Evolutionary conservation across 1,140 invertebrate genomes (phyloP).

Genomic region (Drosophila biarmipes): DNA sequence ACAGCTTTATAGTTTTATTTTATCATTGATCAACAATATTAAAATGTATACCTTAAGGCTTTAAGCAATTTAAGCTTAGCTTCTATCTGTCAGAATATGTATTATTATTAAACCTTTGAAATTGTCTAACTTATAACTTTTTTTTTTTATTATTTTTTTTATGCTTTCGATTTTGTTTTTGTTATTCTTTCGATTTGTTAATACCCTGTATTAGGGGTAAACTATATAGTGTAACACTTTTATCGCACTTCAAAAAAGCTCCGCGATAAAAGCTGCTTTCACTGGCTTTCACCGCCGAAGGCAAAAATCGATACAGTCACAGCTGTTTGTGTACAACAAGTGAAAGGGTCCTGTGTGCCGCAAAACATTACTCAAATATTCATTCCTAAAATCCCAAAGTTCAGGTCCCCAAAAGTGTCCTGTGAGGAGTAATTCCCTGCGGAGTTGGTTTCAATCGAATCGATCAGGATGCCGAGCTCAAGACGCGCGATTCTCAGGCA

Average conservation of each 20-base stretch:
- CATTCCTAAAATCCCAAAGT: not conserved
- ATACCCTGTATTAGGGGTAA: too few species aligned
- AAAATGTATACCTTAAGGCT: constrained; percentile 9
- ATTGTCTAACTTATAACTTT: too few species aligned
- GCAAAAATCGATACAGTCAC: constrained; percentile 49
- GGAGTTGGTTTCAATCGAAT: constrained; percentile 7
- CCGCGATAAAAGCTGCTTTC: constrained; percentile 19
- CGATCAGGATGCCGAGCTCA: constrained; percentile 88
- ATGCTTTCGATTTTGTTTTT: not conserved
- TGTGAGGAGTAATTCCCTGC: not conserved
- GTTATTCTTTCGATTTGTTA: not conserved
- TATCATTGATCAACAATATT: not conserved
- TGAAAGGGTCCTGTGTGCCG: constrained; percentile 42
- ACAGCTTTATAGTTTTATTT: not conserved
- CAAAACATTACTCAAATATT: constrained; percentile 15
- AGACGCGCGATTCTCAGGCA: constrained; percentile 92
- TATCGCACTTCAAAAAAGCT: constrained; percentile 36
- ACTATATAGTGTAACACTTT: not conserved
- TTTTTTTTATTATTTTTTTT: not conserved
- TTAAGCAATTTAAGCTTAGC: not conserved
- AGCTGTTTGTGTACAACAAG: constrained; percentile 52
- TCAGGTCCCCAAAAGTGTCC: not conserved
- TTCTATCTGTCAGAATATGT: too few species aligned
- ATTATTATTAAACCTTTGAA: too few species aligned
- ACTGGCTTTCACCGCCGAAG: too few species aligned